Evolutionary conservation across 2,888 invertebrate species (phyloP), one percentile per base, ranked within the genome.

Genomic region (Hirudinaria manillensis): DNA sequence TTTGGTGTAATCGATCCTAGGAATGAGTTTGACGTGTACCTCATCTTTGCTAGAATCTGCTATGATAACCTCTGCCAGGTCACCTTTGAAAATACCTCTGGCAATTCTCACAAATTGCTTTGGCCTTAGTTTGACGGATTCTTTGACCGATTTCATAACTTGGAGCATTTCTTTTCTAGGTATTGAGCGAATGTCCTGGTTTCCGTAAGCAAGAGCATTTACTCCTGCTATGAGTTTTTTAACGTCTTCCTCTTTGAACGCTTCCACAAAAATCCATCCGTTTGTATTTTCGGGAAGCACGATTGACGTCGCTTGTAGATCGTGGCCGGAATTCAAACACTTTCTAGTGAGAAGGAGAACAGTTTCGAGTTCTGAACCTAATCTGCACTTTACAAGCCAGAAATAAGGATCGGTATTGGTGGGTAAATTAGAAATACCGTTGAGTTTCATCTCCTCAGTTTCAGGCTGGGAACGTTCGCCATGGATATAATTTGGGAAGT

Each of bases 41-140:
- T 93, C 93, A 86, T 98, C 99, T 84, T 98, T 97, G 0, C 95
- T 93, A 81, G 95, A 88, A 84, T 99, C 98, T 21, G 98, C 94
- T 83, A 94, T 96, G 84, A 98, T 97, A 0, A 99, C 96, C 86
- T 97, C 96, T 0, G 95, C 96, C 79, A 97, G 91, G 82, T 97
- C 96, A 84, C 96, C 96, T 83, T 88, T 88, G 81, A 85, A 88
- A 27, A 88, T 80, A 55, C 97, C 96, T 82, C 97, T 88, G 85
- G 96, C 97, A n/a, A 99, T 86, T 67, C 99, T 89, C 2, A 99
- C 98, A 96, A 98, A 99, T 81, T 95, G 93, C 80, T 96, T 96
- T 24, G 24, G 61, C 29, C n/a, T 61, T 29, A 61, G 61, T 6
- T 16, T 29, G 24, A 29, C 29, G n/a, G 24, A 7, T 29, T 29